Percentiles rank a stretch among this genome's conserved stretches.
These are phyloP conservation scores for Erebia aethiops DNA, from an alignment of 2,888 invertebrate species.

Conservation along the genomic window DNA sequence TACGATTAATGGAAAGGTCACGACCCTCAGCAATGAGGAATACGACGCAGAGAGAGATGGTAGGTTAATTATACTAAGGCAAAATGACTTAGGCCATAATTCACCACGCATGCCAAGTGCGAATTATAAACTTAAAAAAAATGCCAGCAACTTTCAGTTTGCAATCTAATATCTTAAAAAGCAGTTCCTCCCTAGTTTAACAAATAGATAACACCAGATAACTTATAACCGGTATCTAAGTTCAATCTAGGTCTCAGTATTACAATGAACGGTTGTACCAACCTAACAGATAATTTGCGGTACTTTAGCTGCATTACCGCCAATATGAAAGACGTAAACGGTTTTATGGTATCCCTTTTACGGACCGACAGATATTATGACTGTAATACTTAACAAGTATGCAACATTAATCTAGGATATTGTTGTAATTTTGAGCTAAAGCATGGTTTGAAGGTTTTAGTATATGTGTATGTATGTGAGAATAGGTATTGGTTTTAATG, in stretches of 20 bases:
- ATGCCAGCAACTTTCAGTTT: neutral
- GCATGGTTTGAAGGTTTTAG: neutral
- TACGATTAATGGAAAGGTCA: too few relatives aligned
- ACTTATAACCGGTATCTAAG: slow-evolving; percentile 10
- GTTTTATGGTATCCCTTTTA: slow-evolving; percentile 34
- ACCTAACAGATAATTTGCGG: slow-evolving; percentile 50
- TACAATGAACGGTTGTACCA: slow-evolving; percentile 14
- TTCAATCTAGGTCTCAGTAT: slow-evolving; percentile 30
- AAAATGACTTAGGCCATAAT: too few relatives aligned
- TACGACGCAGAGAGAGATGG: too few relatives aligned
- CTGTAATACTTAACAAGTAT: neutral
- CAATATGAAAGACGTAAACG: slow-evolving; percentile 36
- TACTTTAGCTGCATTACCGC: slow-evolving; percentile 57
- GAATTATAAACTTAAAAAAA: neutral
- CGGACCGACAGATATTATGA: slow-evolving; percentile 4
- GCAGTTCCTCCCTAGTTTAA: neutral
- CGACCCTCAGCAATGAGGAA: too few relatives aligned
- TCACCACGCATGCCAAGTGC: too few relatives aligned
- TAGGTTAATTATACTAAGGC: too few relatives aligned
- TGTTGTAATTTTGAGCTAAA: neutral
- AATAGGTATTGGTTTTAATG: too few relatives aligned
- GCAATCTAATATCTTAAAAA: neutral
- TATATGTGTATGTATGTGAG: too few relatives aligned
- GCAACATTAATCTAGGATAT: neutral
- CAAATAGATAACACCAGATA: slow-evolving; percentile 26